Percentiles rank a stretch among this genome's conserved stretches.
These are phyloP conservation scores for Bactericera cockerelli DNA, from an alignment of 1,140 invertebrate genomes.

Conservation along the genomic window DNA sequence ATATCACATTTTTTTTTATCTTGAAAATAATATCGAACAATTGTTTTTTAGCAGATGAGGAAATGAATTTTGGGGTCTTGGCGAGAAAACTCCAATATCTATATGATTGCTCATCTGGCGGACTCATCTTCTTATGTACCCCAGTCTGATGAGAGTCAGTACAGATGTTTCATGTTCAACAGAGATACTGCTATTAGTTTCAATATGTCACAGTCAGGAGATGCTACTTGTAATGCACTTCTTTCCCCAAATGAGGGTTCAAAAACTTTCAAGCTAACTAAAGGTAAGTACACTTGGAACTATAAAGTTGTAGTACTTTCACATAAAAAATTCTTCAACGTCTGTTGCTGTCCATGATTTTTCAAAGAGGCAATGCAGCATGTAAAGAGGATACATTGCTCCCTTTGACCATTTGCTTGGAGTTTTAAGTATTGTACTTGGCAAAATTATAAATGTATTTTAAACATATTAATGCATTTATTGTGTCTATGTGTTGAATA, in stretches of 20 bases:
- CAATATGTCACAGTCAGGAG: constrained; percentile 55
- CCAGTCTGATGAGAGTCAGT: constrained; percentile 39
- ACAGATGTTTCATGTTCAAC: constrained; percentile 51
- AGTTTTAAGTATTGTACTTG: background rate
- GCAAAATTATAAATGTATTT: background rate
- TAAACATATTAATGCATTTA: too few relatives aligned
- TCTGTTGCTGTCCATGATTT: background rate
- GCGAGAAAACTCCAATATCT: too few relatives aligned
- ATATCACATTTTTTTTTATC: too few relatives aligned
- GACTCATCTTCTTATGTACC: constrained; percentile 25
- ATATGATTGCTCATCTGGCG: constrained; percentile 33
- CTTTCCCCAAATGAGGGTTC: constrained; percentile 44
- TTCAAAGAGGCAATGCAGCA: background rate
- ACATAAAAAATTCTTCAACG: background rate
- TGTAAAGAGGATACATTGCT: background rate
- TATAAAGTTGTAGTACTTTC: background rate
- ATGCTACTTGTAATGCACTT: constrained; percentile 64
- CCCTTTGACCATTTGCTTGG: background rate
- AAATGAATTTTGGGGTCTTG: constrained; percentile 36
- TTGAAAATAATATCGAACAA: too few relatives aligned
- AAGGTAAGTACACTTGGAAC: too few relatives aligned
- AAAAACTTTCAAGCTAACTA: constrained; percentile 42
- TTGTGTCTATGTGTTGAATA: too few relatives aligned
- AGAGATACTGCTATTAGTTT: constrained; percentile 32
- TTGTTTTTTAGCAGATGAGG: constrained; percentile 67